These are phyloP conservation scores for Lytechinus variegatus DNA, from an alignment of 35 echinoderm and acorn worm genomes.

Conservation along the genomic window DNA sequence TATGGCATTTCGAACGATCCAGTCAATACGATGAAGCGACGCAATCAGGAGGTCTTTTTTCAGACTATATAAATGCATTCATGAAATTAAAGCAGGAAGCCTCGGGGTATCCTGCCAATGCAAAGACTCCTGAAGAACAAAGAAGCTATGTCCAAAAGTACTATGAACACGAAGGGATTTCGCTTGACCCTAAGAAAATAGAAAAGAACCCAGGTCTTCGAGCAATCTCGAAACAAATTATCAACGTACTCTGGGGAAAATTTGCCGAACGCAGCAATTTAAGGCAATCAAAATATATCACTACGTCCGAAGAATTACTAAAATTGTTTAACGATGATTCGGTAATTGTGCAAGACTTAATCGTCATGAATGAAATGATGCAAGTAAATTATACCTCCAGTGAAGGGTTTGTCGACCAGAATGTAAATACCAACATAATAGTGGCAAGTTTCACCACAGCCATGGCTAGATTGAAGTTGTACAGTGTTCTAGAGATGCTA, in stretches of 20 bases:
- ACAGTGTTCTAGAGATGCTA: slow-evolving; percentile 62
- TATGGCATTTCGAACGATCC: too few relatives aligned
- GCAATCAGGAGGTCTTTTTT: slow-evolving; percentile 1
- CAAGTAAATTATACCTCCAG: not conserved
- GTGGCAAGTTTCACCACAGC: not conserved
- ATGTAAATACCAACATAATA: slow-evolving; percentile 6
- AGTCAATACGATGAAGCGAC: not conserved
- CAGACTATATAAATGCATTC: not conserved
- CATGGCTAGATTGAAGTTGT: slow-evolving; percentile 67
- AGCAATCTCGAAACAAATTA: not conserved
- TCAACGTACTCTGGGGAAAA: slow-evolving; percentile 6
- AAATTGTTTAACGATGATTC: not conserved
- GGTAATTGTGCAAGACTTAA: not conserved
- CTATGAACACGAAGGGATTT: not conserved
- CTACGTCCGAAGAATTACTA: not conserved
- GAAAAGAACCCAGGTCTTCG: too few relatives aligned
- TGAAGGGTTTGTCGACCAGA: not conserved
- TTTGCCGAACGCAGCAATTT: not conserved
- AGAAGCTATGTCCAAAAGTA: not conserved
- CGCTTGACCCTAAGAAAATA: too few relatives aligned
- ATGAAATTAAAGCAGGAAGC: not conserved
- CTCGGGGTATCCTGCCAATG: not conserved
- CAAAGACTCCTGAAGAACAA: not conserved
- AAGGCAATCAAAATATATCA: not conserved
- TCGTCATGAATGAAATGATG: not conserved